Base-by-base conservation (phyloP, 2,113 vertebrate species). In the Triplophysa tibetana region DNA sequence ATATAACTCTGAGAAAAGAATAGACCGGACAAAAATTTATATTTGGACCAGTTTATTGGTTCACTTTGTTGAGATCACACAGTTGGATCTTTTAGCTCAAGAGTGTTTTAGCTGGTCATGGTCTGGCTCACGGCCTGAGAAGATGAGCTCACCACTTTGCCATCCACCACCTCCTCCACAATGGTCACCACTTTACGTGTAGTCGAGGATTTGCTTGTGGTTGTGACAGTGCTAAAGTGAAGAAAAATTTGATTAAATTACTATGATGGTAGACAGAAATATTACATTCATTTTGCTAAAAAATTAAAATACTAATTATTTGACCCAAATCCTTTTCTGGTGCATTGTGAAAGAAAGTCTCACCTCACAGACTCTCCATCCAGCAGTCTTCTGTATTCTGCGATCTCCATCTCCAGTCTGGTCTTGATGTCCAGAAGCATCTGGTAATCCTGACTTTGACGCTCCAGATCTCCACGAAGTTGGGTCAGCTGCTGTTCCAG, bases 321-420 rank as follows among this genome's bases (percentile, higher is more conserved):
- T 45, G 43, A 45, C 9, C 0, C 24, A 45, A 45, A 45, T n/a
- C 8, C 2, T 10, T 17, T 58, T 58, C 17, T n/a, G 29, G 4
- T 29, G 4, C 16, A 21, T 73, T 26, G 12, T 56, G 52, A 56
- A 56, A 19, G 29, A 52, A 58, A 19, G 21, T 14, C 79, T 85
- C 43, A 85, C 84, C 50, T 12, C n/a, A 60, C 19, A 16, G 52
- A 88, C 88, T 2, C 93, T 90, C 85, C 90, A 1, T 96, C 93
- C 87, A 96, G 90, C 81, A 96, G 92, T 78, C 89, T 90, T 67
- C 87, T 89, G 91, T 96, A 97, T 79, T 93, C 94, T 0, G 91
- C 86, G 17, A 96, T 96, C 88, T 96, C 95, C 88, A 94, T 84
- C 88, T 97, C 94, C 90, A 97, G 83, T 10, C 90, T 84, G 78